Base-by-base conservation (phyloP, 2,797 vertebrate genomes). In the Acridotheres tristis region DNA sequence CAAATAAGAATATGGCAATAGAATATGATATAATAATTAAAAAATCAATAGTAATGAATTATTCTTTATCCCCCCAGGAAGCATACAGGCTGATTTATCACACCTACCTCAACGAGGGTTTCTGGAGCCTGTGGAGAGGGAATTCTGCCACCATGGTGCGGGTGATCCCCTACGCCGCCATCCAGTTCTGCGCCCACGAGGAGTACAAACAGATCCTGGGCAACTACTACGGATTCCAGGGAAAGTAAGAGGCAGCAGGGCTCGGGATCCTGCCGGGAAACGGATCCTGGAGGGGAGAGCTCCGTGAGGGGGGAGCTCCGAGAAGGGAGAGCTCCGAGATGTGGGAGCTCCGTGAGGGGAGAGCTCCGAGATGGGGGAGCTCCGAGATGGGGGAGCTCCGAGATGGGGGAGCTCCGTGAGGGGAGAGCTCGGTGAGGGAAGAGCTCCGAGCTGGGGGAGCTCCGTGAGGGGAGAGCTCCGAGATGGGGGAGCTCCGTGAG, bases 111-210 rank as follows among this genome's bases (percentile, higher is more conserved):
- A 98, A 98, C 20, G 98, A 99, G 89, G 99, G 99, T 84, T 98
- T 99, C 97, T 95, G 99, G 97, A 99, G 99, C 89, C 97, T 99
- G 71, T 99, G 99, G 99, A 98, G 99, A 16, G 99, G 99, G 5
- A 99, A 99, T 96, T 99, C 99, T 0, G 99, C 99, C 97, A 99
- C 99, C 89, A 99, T 99, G 99, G 99, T 99, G 57, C 98, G 99
- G 1, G 99, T 99, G 62, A 98, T 99, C 81, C 99, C 99, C 0
- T 99, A 99, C 0, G 99, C 99, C 7, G 99, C 99, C 97, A 99
- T 99, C 95, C 99, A 99, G 98, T 99, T 99, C 98, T 99, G 99
- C 30, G 98, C 99, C 0, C 99, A 99, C 1, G 99, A 99, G 93
- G 98, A 99, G 96, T 99, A 99, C 98, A 99, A 99, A 94, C 96